Conservation (phyloP, 2,888 invertebrate genomes). For the Spialia ferax region DNA sequence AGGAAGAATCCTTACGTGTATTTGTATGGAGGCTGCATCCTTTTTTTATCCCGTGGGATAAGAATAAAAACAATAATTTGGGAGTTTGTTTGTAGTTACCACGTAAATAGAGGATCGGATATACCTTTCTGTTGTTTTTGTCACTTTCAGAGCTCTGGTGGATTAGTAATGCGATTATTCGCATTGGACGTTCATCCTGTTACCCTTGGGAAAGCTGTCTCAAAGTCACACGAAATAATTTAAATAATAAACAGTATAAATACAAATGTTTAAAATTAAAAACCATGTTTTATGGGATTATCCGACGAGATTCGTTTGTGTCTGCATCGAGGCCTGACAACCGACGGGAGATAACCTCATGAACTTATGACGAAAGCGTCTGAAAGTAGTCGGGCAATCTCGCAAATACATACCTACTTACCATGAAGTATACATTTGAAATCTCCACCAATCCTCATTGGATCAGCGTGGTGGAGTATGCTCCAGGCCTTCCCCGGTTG, state of each 20-base stretch:
- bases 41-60: slow-evolving; percentile 61
- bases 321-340: too few relatives aligned
- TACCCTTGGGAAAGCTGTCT: slow-evolving; percentile 20
- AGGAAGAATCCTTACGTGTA: slow-evolving; percentile 47
- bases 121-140: slow-evolving; percentile 52
- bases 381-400: too few relatives aligned
- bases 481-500: too few relatives aligned
- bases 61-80: slow-evolving; percentile 57
- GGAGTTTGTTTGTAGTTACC: slow-evolving; percentile 60
- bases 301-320: too few relatives aligned
- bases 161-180: slow-evolving; percentile 61
- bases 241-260: background rate
- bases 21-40: slow-evolving; percentile 58
- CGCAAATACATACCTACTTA: too few relatives aligned
- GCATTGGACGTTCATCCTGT: slow-evolving; percentile 35
- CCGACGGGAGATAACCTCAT: too few relatives aligned
- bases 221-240: background rate
- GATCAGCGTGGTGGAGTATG: too few relatives aligned
- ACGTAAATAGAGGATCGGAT: slow-evolving; percentile 55
- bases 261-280: too few relatives aligned
- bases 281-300: too few relatives aligned
- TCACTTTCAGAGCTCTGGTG: slow-evolving; percentile 52
- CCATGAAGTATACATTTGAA: too few relatives aligned
- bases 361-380: too few relatives aligned
- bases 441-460: too few relatives aligned